A percentile compares a stretch with the other conserved stretches of the same genome.
Evolutionary conservation across 2,797 vertebrate genomes (phyloP).

Genomic region (Martes flavigula): DNA sequence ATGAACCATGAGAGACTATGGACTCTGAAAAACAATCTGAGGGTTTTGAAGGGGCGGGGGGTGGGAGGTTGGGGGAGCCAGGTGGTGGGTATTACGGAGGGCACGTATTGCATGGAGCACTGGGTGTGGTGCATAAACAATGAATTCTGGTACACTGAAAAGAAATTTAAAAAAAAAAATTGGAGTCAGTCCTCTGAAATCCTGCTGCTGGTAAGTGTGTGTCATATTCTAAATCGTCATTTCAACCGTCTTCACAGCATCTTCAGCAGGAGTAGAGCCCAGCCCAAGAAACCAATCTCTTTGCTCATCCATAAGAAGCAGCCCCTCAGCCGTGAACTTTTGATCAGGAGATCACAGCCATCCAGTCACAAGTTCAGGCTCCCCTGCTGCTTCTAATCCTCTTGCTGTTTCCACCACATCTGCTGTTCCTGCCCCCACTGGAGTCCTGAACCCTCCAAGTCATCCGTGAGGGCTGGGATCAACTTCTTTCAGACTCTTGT

Average conservation of each 20-base stretch:
- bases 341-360: neutral
- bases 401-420: neutral
- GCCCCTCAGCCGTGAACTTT: neutral
- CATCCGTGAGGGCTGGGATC: neutral
- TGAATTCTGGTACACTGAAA: too few relatives aligned
- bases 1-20: too few relatives aligned
- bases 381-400: too few relatives aligned
- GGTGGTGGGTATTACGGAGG: too few relatives aligned
- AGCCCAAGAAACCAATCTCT: neutral
- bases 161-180: neutral
- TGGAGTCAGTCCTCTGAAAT: neutral
- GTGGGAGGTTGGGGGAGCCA: too few relatives aligned
- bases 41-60: too few relatives aligned
- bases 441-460: neutral
- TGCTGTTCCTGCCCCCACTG: neutral
- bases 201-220: neutral
- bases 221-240: neutral
- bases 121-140: too few relatives aligned
- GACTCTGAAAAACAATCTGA: too few relatives aligned
- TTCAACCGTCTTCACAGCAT: neutral
- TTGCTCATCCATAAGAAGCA: neutral
- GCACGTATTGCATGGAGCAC: too few relatives aligned
- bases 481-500: neutral
- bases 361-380: neutral
- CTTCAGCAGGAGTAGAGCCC: neutral